A percentile compares a stretch with the other conserved stretches of the same genome.
phyloP scores from a whole-genome alignment of 2,888 invertebrate species.

The Leptopilina myrica region DNA sequence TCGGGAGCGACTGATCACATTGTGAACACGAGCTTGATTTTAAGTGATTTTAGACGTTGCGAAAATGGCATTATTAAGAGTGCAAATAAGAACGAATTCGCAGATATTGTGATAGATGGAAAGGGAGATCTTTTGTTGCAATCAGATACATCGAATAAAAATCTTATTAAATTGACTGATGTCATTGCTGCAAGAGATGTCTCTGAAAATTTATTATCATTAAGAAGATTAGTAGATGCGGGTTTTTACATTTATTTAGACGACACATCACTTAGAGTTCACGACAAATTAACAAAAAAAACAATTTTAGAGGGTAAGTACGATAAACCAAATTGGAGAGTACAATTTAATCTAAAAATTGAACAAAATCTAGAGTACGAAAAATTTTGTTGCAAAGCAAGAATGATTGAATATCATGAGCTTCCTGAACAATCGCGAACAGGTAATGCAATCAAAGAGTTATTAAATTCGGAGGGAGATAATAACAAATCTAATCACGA shows the following conservation, averaged over 20 bases:
- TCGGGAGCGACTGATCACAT: slow-evolving; percentile 19
- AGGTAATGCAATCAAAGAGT: slow-evolving; percentile 9
- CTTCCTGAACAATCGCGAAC: slow-evolving; percentile 40
- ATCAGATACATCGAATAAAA: slow-evolving; percentile 24
- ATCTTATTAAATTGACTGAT: slow-evolving; percentile 36
- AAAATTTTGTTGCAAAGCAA: not conserved
- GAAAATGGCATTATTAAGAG: slow-evolving; percentile 29
- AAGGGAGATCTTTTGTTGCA: slow-evolving; percentile 45
- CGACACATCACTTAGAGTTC: slow-evolving; percentile 1
- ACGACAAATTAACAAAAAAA: slow-evolving; percentile 25
- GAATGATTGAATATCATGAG: slow-evolving; percentile 24
- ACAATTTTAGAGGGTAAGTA: not conserved
- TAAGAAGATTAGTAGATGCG: slow-evolving; percentile 47
- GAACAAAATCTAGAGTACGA: not conserved
- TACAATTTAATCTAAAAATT: not conserved
- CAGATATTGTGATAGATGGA: slow-evolving; percentile 51
- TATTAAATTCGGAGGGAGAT: slow-evolving; percentile 35
- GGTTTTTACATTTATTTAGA: slow-evolving; percentile 45
- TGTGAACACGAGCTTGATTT: slow-evolving; percentile 30
- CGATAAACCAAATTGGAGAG: slow-evolving; percentile 20
- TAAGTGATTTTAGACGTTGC: slow-evolving; percentile 23
- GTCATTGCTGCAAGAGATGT: slow-evolving; percentile 46
- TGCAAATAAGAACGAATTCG: not conserved
- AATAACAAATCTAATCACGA: not conserved
- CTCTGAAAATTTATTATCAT: slow-evolving; percentile 47